phyloP scores from a whole-genome alignment of 2,113 vertebrate species.

The Mustela lutreola region DNA sequence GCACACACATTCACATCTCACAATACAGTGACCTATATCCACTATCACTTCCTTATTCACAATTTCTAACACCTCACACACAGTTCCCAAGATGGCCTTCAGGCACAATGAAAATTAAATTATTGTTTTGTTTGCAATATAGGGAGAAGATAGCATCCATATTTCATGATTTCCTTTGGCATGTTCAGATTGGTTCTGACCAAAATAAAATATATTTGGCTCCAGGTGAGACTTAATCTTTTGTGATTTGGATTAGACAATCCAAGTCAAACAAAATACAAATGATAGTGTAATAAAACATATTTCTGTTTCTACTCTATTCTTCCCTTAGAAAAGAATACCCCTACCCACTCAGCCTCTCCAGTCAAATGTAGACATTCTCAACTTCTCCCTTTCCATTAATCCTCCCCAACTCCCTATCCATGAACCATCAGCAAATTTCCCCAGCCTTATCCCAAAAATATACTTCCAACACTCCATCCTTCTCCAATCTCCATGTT shows the following conservation, averaged over 20 bases:
- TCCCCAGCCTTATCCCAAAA: not conserved
- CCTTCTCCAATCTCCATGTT: not conserved
- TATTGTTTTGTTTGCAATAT: constrained; percentile 33
- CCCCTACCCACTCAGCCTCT: not conserved
- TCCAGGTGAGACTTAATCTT: constrained; percentile 30
- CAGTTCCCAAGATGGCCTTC: not conserved
- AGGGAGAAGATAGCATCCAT: not conserved
- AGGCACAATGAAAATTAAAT: constrained; percentile 14
- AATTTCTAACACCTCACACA: not conserved
- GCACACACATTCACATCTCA: not conserved
- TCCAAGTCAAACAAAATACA: constrained; percentile 31
- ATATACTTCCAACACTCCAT: not conserved
- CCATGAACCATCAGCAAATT: not conserved
- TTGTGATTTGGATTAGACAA: constrained; percentile 1
- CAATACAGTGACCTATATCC: not conserved
- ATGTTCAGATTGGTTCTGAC: constrained; percentile 40
- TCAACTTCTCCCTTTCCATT: not conserved
- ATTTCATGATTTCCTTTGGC: constrained; percentile 56
- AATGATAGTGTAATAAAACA: constrained; percentile 26
- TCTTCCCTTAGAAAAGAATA: not conserved
- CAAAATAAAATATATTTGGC: constrained; percentile 58
- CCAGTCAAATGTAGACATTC: not conserved
- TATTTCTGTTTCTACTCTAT: not conserved
- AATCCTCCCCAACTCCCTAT: not conserved
- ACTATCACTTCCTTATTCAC: not conserved